Base-by-base conservation (phyloP, 2,113 vertebrate species). In the Pimephales promelas region DNA sequence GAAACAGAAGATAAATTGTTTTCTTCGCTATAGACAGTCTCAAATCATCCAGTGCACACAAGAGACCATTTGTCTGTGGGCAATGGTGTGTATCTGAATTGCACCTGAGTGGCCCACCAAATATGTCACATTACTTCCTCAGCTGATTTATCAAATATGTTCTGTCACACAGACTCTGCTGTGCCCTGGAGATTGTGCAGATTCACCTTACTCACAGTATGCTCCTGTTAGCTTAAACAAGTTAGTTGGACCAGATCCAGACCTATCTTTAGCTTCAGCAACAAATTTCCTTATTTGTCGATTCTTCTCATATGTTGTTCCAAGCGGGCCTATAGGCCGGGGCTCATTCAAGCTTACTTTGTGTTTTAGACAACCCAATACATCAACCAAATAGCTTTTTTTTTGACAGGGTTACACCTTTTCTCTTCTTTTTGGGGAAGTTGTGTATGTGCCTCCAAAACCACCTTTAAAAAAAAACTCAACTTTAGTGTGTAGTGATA, bases 71-170 rank as follows among this genome's bases (percentile, higher is more conserved):
- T 76, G 70, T 80, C 85, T 84, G 77, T 68, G 62, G 56, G 31
- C 56, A 83, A 82, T 73, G 73, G 68, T 72, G 43, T 77, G 66
- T 20, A 47, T 78, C 74, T 87, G 72, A 71, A 78, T 57, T 76
- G 79, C 68, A 70, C 71, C 52, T 28, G 34, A 59, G 52, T 59
- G 49, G 61, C 47, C 18, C 40, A 43, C 45, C 45, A 26, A 78
- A 72, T 56, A 84, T 64, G 64, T 66, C 78, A 61, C 28, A 61
- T 76, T 36, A 64, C 54, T 22, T 87, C 24, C 56, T 54, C n/a
- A 73, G 80, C 36, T 45, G 62, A 87, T 72, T 77, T 40, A 64
- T 82, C 78, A 87, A 43, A 84, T 36, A 34, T 56, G 62, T 31
- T 78, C 70, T 56, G 61, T 81, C 61, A 62, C 40, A 76, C 40